Evolutionary conservation across 2,113 vertebrate genomes (phyloP), one percentile per base, ranked within the genome.

Genomic region (Polyodon spathula): DNA sequence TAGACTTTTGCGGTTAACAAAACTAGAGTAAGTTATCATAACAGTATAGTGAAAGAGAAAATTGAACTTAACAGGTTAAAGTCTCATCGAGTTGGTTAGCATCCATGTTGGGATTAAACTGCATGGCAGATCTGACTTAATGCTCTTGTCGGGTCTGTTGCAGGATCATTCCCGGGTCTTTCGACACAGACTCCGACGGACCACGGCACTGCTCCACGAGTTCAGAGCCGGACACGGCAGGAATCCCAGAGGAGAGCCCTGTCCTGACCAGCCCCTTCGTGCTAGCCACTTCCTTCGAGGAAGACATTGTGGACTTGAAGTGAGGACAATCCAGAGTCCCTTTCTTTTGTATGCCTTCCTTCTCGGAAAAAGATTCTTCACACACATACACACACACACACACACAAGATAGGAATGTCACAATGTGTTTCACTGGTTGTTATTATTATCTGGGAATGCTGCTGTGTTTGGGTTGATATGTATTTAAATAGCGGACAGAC

Each of bases 251-350:
- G 7, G 88, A 88, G 64, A 92, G 86, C 69, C 88, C 84, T 0
- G 72, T 79, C 1, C 78, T 89, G 5, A 72, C 78, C 76, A 79
- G 64, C 60, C 82, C 82, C 1, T 93, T 94, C 64, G 79, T 80
- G 41, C 83, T 89, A 43, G 65, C 85, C 15, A 77, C 86, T 8
- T 91, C 90, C 62, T 94, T 90, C 0, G 91, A 94, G 43, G 95
- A 98, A 78, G 94, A 96, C 64, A 71, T 89, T 66, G 77, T 97
- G 78, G 95, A 97, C 78, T 84, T 98, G 72, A 98, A 98, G 79
- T 98, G 89, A 94, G 77, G 81, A 81, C 77, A 83, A 77, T 86
- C 80, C 62, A 78, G 69, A 60, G 62, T 56, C 75, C 75, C 72
- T 66, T 64, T 70, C 59, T 62, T 57, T 66, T 15, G 17, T 68